phyloP scores from a whole-genome alignment of 2,113 vertebrate genomes.

The Neotoma lepida region DNA sequence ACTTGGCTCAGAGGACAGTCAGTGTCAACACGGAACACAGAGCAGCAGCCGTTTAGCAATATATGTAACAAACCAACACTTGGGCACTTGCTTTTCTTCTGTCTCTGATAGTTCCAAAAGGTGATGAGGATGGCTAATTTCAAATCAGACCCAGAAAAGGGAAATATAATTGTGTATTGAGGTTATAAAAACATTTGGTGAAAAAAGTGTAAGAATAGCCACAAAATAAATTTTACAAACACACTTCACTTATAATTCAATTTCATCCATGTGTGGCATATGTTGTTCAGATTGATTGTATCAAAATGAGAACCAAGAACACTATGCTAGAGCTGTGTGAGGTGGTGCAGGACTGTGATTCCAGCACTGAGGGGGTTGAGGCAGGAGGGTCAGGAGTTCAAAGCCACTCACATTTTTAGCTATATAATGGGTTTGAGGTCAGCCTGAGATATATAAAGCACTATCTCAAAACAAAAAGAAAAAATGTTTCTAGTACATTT shows the following conservation, averaged over 20 bases:
- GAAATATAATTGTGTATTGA: background rate
- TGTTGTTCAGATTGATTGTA: background rate
- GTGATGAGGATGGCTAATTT: background rate
- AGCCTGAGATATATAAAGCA: background rate
- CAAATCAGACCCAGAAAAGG: background rate
- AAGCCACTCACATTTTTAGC: background rate
- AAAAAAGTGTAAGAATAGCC: background rate
- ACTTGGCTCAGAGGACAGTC: background rate
- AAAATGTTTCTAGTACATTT: background rate
- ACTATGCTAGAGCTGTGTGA: background rate
- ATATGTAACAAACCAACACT: rapidly evolving
- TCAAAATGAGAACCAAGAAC: background rate
- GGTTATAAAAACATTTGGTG: background rate
- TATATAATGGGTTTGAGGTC: background rate
- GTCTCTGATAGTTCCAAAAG: background rate
- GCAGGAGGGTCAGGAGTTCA: background rate
- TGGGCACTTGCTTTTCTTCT: background rate
- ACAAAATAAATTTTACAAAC: background rate
- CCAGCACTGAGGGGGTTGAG: background rate
- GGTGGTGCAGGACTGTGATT: too few relatives aligned
- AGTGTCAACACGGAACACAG: background rate
- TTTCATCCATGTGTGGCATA: background rate
- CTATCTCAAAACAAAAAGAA: background rate
- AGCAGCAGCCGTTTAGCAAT: background rate
- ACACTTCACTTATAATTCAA: constrained; percentile 12